Conservation (phyloP, 2,113 vertebrate genomes). For the Malurus melanocephalus region DNA sequence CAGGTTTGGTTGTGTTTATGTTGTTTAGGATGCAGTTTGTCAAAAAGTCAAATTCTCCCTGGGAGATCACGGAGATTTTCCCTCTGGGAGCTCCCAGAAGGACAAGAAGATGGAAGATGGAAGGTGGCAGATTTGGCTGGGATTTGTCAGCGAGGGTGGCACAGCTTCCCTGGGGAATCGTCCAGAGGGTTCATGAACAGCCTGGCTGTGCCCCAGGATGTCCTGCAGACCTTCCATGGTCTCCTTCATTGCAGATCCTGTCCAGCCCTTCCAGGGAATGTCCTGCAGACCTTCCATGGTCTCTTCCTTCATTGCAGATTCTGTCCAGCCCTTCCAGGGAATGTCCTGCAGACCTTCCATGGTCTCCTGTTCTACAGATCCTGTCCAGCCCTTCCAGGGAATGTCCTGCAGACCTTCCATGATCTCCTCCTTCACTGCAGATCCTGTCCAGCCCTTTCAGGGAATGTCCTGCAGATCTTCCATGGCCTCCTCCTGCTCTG, state of each 20-base stretch:
- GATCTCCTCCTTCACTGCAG: too few species aligned
- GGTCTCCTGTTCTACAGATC: background rate
- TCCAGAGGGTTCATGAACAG: background rate
- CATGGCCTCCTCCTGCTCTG: background rate
- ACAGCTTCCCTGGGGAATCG: background rate
- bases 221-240: background rate
- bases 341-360: background rate
- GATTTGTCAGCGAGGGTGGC: background rate
- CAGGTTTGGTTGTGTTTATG: background rate
- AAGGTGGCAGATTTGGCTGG: background rate
- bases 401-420: too few species aligned
- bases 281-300: background rate
- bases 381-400: background rate
- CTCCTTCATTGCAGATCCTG: fast-evolving
- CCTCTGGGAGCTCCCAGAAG: fast-evolving
- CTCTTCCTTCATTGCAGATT: background rate
- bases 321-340: too few species aligned
- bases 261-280: too few species aligned
- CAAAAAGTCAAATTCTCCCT: background rate
- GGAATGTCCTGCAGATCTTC: background rate
- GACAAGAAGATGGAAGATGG: background rate
- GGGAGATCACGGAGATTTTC: background rate
- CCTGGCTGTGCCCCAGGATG: background rate
- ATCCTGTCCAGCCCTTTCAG: too few species aligned
- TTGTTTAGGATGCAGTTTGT: background rate